A percentile compares a stretch with the other conserved stretches of the same genome.
Evolutionary conservation across 2,113 vertebrate genomes (phyloP).

Genomic region (Sinocyclocheilus anshuiensis): DNA sequence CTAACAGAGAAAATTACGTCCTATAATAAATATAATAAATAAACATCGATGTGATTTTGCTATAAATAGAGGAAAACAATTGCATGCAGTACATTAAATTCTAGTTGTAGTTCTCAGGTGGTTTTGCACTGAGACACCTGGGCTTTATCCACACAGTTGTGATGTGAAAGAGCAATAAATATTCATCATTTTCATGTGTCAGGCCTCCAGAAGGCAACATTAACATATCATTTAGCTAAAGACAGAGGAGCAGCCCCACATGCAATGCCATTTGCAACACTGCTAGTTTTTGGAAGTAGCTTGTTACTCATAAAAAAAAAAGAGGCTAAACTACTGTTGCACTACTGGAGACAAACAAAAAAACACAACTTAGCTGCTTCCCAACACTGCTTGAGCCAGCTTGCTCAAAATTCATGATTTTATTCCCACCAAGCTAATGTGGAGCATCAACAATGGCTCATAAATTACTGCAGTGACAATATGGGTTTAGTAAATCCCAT

Average conservation of each 20-base stretch:
- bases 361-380: no score
- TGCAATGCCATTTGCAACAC: no score
- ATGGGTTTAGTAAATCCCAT: slow-evolving; percentile 26
- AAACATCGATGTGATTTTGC: background rate
- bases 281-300: no score
- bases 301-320: background rate
- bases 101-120: background rate
- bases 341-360: background rate
- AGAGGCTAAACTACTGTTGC: background rate
- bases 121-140: background rate
- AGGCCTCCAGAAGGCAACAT: slow-evolving; percentile 47
- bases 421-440: slow-evolving; percentile 8
- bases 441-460: background rate
- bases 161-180: slow-evolving; percentile 30
- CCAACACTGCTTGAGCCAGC: no score
- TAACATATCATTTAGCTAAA: slow-evolving; percentile 38
- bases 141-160: background rate
- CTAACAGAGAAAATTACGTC: no score
- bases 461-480: slow-evolving; percentile 16
- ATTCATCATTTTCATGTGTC: slow-evolving; percentile 50
- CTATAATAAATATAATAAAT: no score
- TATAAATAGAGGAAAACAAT: background rate
- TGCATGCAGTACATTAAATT: background rate
- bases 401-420: background rate
- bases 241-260: background rate